Conservation (phyloP, 2,888 invertebrate genomes). For the Rhorus exstirpatorius region DNA sequence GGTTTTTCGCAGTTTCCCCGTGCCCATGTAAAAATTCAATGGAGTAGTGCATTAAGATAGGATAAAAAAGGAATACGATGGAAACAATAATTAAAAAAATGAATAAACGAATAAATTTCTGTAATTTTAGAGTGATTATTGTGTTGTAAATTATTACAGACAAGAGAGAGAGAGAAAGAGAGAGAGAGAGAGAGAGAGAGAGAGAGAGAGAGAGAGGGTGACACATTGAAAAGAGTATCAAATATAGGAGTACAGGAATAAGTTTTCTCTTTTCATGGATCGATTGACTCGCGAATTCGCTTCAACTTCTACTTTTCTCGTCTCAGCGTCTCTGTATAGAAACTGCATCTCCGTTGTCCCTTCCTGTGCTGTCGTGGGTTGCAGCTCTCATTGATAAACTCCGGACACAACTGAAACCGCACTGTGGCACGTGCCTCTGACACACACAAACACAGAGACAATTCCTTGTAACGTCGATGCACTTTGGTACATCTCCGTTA, state of each 20-base stretch:
- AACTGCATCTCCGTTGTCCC: slow-evolving; percentile 27
- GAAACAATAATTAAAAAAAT: no score
- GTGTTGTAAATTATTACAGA: no score
- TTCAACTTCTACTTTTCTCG: slow-evolving; percentile 20
- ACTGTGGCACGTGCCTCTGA: slow-evolving; percentile 52
- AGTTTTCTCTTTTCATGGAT: slow-evolving; percentile 47
- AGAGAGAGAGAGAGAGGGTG: no score
- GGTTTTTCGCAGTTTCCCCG: no score
- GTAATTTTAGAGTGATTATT: no score
- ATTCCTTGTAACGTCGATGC: slow-evolving; percentile 9
- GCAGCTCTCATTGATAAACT: slow-evolving; percentile 61
- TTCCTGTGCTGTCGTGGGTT: not conserved
- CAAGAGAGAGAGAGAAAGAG: no score
- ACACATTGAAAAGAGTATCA: slow-evolving; percentile 14
- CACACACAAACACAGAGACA: not conserved
- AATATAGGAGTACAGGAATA: not conserved
- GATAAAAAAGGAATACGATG: no score
- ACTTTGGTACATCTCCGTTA: slow-evolving; percentile 28
- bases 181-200: no score
- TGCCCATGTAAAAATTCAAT: no score
- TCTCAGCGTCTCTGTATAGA: not conserved
- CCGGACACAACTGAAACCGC: slow-evolving; percentile 53
- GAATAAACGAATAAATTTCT: no score
- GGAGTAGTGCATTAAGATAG: no score
- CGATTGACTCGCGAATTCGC: slow-evolving; percentile 44